Evolutionary conservation across 2,113 vertebrate species (phyloP), one percentile per base, ranked within the genome.

Genomic region (Malurus cyaneus): DNA sequence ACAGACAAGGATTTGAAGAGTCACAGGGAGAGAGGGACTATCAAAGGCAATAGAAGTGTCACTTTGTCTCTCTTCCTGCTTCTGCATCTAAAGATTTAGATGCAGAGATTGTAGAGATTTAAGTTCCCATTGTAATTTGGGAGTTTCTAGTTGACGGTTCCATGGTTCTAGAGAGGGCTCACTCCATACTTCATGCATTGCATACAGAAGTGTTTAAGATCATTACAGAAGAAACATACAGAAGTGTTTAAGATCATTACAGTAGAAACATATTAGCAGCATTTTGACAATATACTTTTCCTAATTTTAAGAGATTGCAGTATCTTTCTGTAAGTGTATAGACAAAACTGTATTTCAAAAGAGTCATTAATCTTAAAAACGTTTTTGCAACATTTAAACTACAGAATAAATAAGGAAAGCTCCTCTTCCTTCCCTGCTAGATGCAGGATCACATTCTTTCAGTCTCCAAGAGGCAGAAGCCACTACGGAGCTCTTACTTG

Each of bases 261-360:
- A 53, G 29, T 5, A 71, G 61, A 74, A 86, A 41, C 3, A 44
- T 23, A 46, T 25, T 10, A 72, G 57, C 72, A 47, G 39, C n/a
- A 28, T 61, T 70, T 71, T 77, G 36, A 57, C 66, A 66, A 28
- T 2, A 6, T 47, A 6, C 14, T 76, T 82, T 52, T 64, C 41
- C 42, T 79, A 88, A 54, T 71, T 50, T 79, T 69, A 79, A 92
- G 21, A 90, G 34, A 72, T 59, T 46, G 24, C 62, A 59, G 18
- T 46, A 83, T 42, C 52, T 54, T 92, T 67, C 39, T 46, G 73
- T 49, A 70, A 69, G 34, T 26, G 26, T 61, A 56, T 87, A 91
- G 84, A 93, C 92, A 96, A 96, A 53, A 86, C 26, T 97, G 87
- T 97, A 96, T 95, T 97, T 96, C 88, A 86, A 89, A 62, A 82